A percentile compares a stretch with the other conserved stretches of the same genome.
phyloP scores from a whole-genome alignment of 2,113 vertebrate genomes.

The Carassius gibelio region DNA sequence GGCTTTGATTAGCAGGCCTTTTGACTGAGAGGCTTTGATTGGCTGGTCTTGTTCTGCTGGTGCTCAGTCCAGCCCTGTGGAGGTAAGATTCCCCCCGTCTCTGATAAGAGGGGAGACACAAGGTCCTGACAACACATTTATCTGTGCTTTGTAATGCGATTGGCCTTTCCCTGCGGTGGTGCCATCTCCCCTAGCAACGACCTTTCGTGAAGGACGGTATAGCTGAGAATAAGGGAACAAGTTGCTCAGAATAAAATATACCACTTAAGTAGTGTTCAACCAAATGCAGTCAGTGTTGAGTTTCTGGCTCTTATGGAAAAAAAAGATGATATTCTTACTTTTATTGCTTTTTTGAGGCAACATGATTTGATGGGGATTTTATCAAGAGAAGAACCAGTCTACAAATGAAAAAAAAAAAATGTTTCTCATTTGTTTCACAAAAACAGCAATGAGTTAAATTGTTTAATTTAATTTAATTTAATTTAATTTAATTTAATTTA shows the following conservation, averaged over 20 bases:
- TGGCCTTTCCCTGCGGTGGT: conserved; percentile 41
- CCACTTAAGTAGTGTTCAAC: conserved; percentile 66
- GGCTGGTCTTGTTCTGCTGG: conserved; percentile 38
- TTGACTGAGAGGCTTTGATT: background rate
- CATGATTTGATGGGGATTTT: background rate
- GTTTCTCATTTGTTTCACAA: background rate
- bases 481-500: too few relatives aligned
- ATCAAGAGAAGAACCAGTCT: background rate
- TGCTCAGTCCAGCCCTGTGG: conserved; percentile 51
- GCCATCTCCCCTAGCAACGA: conserved; percentile 66
- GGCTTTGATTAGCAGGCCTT: conserved; percentile 64
- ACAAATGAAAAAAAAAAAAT: background rate
- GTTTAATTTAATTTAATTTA: too few relatives aligned
- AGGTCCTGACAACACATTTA: conserved; percentile 63
- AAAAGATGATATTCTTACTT: background rate
- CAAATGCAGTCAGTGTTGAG: conserved; percentile 68
- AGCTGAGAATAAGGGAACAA: conserved; percentile 62
- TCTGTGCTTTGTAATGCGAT: conserved; percentile 61
- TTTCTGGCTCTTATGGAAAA: background rate
- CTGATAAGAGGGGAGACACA: conserved; percentile 45
- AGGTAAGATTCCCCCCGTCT: conserved; percentile 17
- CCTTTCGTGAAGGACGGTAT: conserved; percentile 68
- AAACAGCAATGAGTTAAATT: background rate
- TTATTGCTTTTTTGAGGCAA: background rate
- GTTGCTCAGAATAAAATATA: conserved; percentile 66